phyloP scores from a whole-genome alignment of 2,797 vertebrate species.

The Hydrophis major region DNA sequence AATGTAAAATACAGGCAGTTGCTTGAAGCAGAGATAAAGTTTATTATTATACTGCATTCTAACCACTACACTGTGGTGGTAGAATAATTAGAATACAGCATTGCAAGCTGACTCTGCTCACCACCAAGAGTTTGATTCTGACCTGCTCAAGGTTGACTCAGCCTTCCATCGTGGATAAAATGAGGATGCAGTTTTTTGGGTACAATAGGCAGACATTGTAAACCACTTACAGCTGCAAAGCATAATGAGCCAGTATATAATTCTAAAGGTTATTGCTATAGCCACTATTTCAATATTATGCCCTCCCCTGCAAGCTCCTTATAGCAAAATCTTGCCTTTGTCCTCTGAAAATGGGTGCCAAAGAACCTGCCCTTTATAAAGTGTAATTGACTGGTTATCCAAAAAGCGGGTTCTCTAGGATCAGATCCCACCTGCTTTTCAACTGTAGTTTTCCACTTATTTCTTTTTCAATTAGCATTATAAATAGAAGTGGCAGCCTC shows the following conservation, averaged over 20 bases:
- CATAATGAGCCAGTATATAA: background rate
- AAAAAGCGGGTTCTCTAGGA: background rate
- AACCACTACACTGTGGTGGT: background rate
- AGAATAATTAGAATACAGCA: too few relatives aligned
- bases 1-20: background rate
- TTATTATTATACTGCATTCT: background rate
- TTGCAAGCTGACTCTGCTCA: too few relatives aligned
- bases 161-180: background rate
- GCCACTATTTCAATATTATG: background rate
- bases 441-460: background rate
- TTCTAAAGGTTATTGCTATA: background rate
- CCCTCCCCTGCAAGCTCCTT: background rate
- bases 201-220: background rate
- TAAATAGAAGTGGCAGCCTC: background rate
- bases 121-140: background rate
- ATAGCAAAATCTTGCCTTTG: background rate
- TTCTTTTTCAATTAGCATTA: background rate
- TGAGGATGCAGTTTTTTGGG: background rate
- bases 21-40: background rate
- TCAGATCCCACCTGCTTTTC: background rate
- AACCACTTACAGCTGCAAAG: background rate
- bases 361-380: background rate
- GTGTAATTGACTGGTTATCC: background rate
- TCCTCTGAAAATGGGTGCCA: background rate
- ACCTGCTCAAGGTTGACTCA: background rate